Percentiles rank a stretch among this genome's conserved stretches.
phyloP scores from a whole-genome alignment of 2,797 vertebrate genomes.

The Sternarchorhynchus goeldii region DNA sequence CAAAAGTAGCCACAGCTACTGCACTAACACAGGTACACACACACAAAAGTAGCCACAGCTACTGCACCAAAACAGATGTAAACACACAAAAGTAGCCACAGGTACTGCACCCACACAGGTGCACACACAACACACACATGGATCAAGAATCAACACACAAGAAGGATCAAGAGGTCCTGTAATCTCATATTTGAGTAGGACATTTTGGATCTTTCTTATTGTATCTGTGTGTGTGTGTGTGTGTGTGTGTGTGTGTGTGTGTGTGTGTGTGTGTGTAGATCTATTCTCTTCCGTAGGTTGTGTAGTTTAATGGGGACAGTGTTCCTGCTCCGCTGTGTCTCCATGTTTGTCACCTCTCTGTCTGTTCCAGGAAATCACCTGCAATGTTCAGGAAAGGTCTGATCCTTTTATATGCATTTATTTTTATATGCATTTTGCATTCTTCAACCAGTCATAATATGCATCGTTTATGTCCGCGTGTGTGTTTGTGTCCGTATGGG shows the following conservation, averaged over 20 bases:
- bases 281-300: slow-evolving; percentile 89
- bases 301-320: slow-evolving; percentile 95
- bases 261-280: slow-evolving; percentile 70
- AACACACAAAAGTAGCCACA: too few species aligned
- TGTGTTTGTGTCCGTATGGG: slow-evolving; percentile 18
- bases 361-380: slow-evolving; percentile 95
- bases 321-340: slow-evolving; percentile 90
- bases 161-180: too few species aligned
- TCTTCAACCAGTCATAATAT: too few species aligned
- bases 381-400: slow-evolving; percentile 93
- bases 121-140: slow-evolving; percentile 36
- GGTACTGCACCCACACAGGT: slow-evolving; percentile 97
- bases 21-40: not conserved
- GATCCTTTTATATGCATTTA: slow-evolving; percentile 44
- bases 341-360: slow-evolving; percentile 97
- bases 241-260: slow-evolving; percentile 4
- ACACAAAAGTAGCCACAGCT: too few species aligned
- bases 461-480: slow-evolving; percentile 13
- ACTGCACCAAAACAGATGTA: not conserved
- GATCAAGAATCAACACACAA: too few species aligned
- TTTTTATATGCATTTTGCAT: not conserved
- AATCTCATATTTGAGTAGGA: too few species aligned
- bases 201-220: not conserved
- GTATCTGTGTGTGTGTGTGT: not conserved
- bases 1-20: too few species aligned